Base-by-base conservation (phyloP, 2,797 vertebrate species). In the Periparus ater region DNA sequence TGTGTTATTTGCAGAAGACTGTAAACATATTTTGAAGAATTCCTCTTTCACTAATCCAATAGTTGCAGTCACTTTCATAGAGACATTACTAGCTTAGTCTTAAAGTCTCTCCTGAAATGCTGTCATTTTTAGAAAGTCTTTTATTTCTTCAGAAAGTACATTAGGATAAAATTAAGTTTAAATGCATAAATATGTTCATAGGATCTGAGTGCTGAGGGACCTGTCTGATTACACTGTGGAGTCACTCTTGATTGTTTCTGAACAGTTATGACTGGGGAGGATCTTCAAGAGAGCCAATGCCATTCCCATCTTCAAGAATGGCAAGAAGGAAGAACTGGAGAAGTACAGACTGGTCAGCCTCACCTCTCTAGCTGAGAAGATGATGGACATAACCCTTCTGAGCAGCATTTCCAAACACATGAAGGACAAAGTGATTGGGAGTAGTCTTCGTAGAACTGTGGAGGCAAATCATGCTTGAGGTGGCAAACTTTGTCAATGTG, bases 281-380 rank as follows among this genome's bases (percentile, higher is more conserved):
- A 40, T 70, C 16, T 48, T 2, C 0, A 78, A 68, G 17, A 67
- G 14, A 54, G 4, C 0, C 38, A 42, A 48, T 5, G 2, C 11
- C 18, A 25, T 17, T 63, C 7, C 20, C 30, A 0, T 12, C 21
- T 78, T 44, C 47, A 74, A 54, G 25, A 68, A 70, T 25, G 13
- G 6, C 16, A 71, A 60, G 57, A 32, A 50, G 22, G 22, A 75
- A 63, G 42, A 57, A 61, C 38, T 47, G 60, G 19, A 62, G 42
- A 68, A 4, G 17, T 32, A 9, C 13, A 48, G 61, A 25, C 5
- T 32, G 4, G 17, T 57, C 50, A 78, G 23, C 38, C 23, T 73
- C 61, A 25, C 11, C 13, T 62, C 14, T 57, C 9, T 27, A 30
- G 19, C 68, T 55, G 30, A 21, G 32, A 67, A 38, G 12, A 19